Base-by-base conservation (phyloP, 2,113 vertebrate species). In the Pangasianodon hypophthalmus region DNA sequence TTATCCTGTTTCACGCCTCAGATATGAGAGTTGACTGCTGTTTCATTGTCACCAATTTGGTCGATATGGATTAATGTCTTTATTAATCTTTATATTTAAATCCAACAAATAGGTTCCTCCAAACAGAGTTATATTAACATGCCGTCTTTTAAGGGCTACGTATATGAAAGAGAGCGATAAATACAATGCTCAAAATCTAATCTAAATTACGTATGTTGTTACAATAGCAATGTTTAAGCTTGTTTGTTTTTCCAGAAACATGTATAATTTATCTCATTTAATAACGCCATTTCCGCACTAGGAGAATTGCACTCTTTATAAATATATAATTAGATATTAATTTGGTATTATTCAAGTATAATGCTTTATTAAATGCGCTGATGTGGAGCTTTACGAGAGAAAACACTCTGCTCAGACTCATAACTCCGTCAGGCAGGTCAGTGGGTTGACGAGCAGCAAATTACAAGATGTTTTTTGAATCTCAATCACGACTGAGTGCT, bases 401-500 rank as follows among this genome's bases (percentile, higher is more conserved):
- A 58, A 83, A 37, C n/a, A 16, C n/a, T 81, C 29, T 1, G 50
- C 80, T 82, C 81, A 44, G 10, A 6, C 56, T 44, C 37, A 7
- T 44, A 29, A 46, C 21, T 84, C 41, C 2, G 6, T 84, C 56
- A 62, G 37, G 56, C 24, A 62, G 56, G 84, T 85, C 84, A 50
- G 21, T 67, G 62, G 84, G 60, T 69, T 85, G 84, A 85, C 69
- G 46, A 85, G 84, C 84, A 32, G 60, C 62, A 67, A 69, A 85
- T 85, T 85, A 69, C 84, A 50, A 50, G 62, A 50, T 69, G 44
- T 62, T 50, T 67, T 85, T 21, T 67, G 58, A 85, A 85, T 85
- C 44, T 67, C 29, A 67, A 85, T 48, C 60, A 32, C 3, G 16
- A 50, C 29, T 46, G 81, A 84, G 54, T 46, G 37, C 29, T 84